A percentile compares a stretch with the other conserved stretches of the same genome.
phyloP scores from a whole-genome alignment of 2,888 invertebrate species.

The Autographa gamma region DNA sequence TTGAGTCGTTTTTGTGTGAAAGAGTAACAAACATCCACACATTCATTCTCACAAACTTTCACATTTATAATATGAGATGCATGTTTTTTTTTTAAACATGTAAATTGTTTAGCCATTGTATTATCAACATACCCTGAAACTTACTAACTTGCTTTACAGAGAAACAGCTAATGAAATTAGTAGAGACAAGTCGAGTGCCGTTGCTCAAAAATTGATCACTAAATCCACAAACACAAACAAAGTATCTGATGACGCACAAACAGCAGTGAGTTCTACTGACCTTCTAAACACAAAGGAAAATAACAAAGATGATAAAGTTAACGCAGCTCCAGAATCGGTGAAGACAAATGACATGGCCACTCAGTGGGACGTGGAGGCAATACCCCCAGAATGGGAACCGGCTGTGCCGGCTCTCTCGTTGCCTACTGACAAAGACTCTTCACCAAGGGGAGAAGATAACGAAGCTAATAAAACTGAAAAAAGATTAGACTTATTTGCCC shows the following conservation, averaged over 20 bases:
- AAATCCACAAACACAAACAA: conserved; percentile 57
- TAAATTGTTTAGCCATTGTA: too few species aligned
- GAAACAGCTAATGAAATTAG: conserved; percentile 83
- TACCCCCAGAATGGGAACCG: conserved; percentile 75
- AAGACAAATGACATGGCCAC: conserved; percentile 78
- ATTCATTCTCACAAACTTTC: too few species aligned
- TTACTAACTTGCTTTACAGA: conserved; percentile 63
- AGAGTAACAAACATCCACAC: too few species aligned
- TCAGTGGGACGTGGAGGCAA: conserved; percentile 76
- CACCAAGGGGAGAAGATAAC: conserved; percentile 66
- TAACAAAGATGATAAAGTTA: conserved; percentile 49
- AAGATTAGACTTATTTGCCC: conserved; percentile 79
- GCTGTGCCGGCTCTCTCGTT: conserved; percentile 71
- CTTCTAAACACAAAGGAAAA: conserved; percentile 47
- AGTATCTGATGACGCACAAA: conserved; percentile 48
- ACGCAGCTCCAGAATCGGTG: conserved; percentile 44
- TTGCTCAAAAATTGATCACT: conserved; percentile 65
- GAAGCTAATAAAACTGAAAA: conserved; percentile 68
- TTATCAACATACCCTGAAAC: too few species aligned
- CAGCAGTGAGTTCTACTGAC: conserved; percentile 33
- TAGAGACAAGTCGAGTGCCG: conserved; percentile 74
- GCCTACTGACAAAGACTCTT: conserved; percentile 70
- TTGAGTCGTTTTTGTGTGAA: too few species aligned
- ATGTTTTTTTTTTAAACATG: too few species aligned
- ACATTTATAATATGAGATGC: too few species aligned